phyloP scores from a whole-genome alignment of 2,888 invertebrate genomes.

The Tetragnatha montana region DNA sequence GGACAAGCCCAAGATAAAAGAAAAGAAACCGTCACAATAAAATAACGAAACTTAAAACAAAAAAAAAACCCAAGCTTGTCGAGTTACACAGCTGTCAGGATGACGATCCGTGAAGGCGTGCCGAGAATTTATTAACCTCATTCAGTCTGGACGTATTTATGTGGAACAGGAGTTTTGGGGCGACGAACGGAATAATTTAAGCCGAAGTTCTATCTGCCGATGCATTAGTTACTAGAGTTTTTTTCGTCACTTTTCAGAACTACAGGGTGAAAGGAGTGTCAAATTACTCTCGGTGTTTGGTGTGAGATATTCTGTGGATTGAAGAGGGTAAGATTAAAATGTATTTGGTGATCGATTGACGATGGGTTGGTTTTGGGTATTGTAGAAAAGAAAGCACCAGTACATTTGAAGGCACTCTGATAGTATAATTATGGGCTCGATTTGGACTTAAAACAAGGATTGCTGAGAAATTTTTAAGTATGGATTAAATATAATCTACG shows the following conservation, averaged over 20 bases:
- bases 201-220: background rate
- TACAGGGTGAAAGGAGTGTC: background rate
- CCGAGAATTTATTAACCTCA: slow-evolving; percentile 14
- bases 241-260: background rate
- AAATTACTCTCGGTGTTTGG: background rate
- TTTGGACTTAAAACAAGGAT: too few relatives aligned
- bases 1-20: background rate
- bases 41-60: background rate
- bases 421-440: too few relatives aligned
- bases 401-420: too few relatives aligned
- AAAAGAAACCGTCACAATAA: background rate
- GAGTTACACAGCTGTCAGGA: background rate
- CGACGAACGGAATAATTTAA: slow-evolving; percentile 22
- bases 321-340: too few relatives aligned
- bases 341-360: too few relatives aligned
- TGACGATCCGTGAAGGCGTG: slow-evolving; percentile 5
- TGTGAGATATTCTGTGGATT: background rate
- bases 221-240: background rate
- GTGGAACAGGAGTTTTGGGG: background rate
- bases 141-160: slow-evolving; percentile 22
- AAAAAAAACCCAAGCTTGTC: background rate
- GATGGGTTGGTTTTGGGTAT: too few relatives aligned
- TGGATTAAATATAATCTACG: too few relatives aligned
- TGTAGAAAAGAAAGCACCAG: too few relatives aligned
- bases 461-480: too few relatives aligned